Evolutionary conservation across 2,113 vertebrate genomes (phyloP), one percentile per base, ranked within the genome.

Genomic region (Cyprinodon tularosa): DNA sequence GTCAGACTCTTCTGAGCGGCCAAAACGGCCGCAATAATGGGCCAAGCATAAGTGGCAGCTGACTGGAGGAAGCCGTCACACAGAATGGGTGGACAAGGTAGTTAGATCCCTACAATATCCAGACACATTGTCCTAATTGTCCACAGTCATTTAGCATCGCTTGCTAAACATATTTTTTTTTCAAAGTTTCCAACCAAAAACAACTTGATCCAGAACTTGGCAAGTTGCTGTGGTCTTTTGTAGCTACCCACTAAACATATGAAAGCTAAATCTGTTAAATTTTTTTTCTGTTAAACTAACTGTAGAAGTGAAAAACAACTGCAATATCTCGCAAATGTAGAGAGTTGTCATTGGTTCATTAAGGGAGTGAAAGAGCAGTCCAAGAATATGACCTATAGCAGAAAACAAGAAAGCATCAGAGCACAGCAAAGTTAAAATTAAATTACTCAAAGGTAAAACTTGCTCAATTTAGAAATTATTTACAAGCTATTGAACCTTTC

Each of bases 21-120:
- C 91, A 89, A 91, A 93, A 95, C 92, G 95, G 95, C 94, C 94
- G 90, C 93, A 94, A 95, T 96, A 95, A 96, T 96, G 95, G 96
- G 94, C 95, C 95, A 80, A 73, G 91, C 94, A 95, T 95, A 95
- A 95, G 94, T 95, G 95, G 94, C 94, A 93, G 92, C 95, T 93
- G 92, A 96, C 94, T 95, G 94, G 91, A 93, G 93, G 50, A 86
- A 81, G 90, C 93, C 84, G 88, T 92, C 92, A 86, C 84, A 88
- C 77, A 62, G 82, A 82, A 74, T 68, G 74, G 50, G 4, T 4
- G 4, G 42, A 42, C 85, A 85, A 88, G 85, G 76, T 8, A 62
- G 78, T 44, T 80, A 77, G 72, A 88, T 78, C 87, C 82, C 53
- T 72, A 67, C 71, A 86, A 87, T 89, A 90, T 29, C 29, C 29